phyloP scores from a whole-genome alignment of 2,113 vertebrate species.

The Sapayoa aenigma region DNA sequence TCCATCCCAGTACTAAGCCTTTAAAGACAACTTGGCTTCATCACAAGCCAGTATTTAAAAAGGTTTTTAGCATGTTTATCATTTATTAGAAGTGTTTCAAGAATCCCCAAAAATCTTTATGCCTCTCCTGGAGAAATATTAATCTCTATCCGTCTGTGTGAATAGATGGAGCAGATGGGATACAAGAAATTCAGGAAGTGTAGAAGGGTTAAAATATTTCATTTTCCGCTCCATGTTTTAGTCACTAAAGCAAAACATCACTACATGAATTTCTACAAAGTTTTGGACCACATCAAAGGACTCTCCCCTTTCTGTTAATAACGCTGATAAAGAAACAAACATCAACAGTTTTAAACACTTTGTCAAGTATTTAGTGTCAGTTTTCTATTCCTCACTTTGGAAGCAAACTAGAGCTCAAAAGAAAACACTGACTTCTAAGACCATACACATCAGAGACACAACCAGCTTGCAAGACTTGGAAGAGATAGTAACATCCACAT shows the following conservation, averaged over 20 bases:
- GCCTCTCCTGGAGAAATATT: background rate
- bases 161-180: background rate
- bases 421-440: background rate
- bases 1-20: background rate
- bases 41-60: background rate
- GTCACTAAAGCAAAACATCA: background rate
- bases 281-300: background rate
- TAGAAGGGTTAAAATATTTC: background rate
- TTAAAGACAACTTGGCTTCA: background rate
- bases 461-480: background rate
- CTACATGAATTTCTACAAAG: background rate
- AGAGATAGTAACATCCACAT: background rate
- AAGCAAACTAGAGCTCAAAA: background rate
- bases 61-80: background rate
- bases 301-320: background rate
- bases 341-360: background rate
- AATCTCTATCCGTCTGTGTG: background rate
- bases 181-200: background rate
- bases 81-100: background rate
- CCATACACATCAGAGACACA: background rate
- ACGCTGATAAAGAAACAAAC: background rate
- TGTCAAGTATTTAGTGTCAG: background rate
- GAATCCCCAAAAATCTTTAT: background rate
- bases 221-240: background rate
- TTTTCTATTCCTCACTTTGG: background rate